A percentile compares a stretch with the other conserved stretches of the same genome.
Conservation (phyloP, 2,888 invertebrate species). For the Metacarcinus magister region DNA sequence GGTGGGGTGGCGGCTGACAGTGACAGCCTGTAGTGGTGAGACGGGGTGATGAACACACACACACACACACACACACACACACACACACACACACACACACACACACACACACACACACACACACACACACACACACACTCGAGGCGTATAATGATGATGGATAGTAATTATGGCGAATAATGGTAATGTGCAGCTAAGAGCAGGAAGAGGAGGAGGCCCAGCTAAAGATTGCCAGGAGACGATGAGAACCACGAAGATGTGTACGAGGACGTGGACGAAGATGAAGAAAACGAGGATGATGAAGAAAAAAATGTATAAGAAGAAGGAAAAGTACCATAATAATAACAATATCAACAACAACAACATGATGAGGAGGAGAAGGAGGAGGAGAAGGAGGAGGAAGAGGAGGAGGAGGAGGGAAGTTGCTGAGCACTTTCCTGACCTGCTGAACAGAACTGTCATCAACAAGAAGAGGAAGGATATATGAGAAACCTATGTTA, state of each 20-base stretch:
- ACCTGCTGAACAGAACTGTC: background rate
- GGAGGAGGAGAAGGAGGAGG: background rate
- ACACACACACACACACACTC: background rate
- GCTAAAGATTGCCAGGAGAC: no score
- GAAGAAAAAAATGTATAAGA: background rate
- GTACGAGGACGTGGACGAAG: no score
- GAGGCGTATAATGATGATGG: background rate
- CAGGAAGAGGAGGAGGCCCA: background rate
- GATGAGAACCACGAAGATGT: no score
- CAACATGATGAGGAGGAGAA: background rate
- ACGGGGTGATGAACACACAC: background rate
- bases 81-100: no score
- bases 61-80: no score
- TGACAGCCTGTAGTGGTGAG: background rate
- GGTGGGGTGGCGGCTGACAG: background rate
- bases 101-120: background rate
- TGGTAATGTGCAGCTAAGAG: conserved; percentile 7
- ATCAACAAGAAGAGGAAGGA: background rate
- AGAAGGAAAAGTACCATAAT: background rate
- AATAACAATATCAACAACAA: no score
- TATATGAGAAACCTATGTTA: background rate
- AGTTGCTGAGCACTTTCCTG: background rate
- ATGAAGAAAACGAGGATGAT: no score
- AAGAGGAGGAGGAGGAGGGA: background rate
- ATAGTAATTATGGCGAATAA: background rate